A percentile compares a stretch with the other conserved stretches of the same genome.
phyloP scores from a whole-genome alignment of 1,140 invertebrate species.

The Pogonognathellus flavescens region DNA sequence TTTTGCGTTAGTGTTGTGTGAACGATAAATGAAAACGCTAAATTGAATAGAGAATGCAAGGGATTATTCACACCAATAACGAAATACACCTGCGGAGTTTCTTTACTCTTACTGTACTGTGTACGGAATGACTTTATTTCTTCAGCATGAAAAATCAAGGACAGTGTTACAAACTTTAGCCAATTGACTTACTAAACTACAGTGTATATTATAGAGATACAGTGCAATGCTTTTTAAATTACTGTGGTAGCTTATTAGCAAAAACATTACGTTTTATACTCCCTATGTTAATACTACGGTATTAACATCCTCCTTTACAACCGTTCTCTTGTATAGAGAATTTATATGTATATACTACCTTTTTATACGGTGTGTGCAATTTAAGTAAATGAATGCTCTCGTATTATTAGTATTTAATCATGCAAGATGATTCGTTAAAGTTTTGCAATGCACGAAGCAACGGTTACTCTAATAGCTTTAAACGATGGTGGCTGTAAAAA shows the following conservation, averaged over 20 bases:
- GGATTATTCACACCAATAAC: neutral
- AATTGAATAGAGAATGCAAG: neutral
- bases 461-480: constrained; percentile 12
- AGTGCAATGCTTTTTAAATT: too few relatives aligned
- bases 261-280: too few relatives aligned
- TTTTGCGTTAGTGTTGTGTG: neutral
- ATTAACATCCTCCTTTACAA: too few relatives aligned
- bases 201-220: too few relatives aligned
- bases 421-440: constrained; percentile 13
- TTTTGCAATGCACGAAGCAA: neutral
- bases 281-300: neutral
- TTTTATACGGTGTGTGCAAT: neutral
- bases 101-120: neutral
- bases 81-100: neutral
- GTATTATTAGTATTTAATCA: constrained; percentile 35
- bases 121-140: constrained; percentile 7
- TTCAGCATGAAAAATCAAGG: constrained; percentile 39
- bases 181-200: neutral
- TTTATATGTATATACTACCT: too few relatives aligned
- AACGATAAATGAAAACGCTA: neutral
- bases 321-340: too few relatives aligned
- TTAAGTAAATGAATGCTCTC: neutral
- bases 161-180: neutral
- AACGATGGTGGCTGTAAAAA: constrained; percentile 15
- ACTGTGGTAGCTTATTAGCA: too few relatives aligned